Percentiles rank a stretch among this genome's conserved stretches.
Evolutionary conservation across 2,113 vertebrate genomes (phyloP).

Genomic region (Herpailurus yagouaroundi): DNA sequence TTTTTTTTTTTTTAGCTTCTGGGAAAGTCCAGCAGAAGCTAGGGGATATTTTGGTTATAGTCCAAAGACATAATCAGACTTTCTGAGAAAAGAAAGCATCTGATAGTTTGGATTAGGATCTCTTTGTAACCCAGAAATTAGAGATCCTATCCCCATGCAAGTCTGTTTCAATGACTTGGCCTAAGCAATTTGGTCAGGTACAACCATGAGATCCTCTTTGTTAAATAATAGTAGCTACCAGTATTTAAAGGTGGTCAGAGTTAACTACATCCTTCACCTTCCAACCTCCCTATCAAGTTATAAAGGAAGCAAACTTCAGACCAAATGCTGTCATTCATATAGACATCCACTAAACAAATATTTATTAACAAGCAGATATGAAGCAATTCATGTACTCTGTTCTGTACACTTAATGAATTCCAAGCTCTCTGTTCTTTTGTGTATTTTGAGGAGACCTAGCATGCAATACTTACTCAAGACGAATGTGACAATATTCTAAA

Average conservation of each 20-base stretch:
- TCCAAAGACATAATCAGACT: neutral
- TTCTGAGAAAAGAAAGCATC: neutral
- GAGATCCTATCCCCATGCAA: neutral
- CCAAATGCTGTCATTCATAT: neutral
- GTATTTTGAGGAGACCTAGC: neutral
- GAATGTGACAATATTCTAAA: conserved; percentile 34
- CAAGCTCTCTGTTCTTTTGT: neutral
- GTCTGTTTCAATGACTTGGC: neutral
- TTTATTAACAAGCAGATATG: neutral
- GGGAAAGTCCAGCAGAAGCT: neutral
- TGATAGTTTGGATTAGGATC: neutral
- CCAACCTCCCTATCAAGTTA: neutral
- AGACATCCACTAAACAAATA: neutral
- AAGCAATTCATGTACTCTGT: neutral
- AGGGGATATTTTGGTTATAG: neutral
- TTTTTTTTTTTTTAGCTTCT: neutral
- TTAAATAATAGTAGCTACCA: neutral
- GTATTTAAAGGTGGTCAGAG: neutral
- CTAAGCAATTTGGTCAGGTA: neutral
- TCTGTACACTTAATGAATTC: neutral
- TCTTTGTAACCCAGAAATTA: neutral
- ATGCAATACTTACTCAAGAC: neutral
- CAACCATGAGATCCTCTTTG: neutral
- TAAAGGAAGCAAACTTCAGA: neutral
- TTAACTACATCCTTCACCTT: neutral